These are phyloP conservation scores for Muscicapa comitata DNA, from an alignment of 2,797 vertebrate genomes.

Conservation along the genomic window DNA sequence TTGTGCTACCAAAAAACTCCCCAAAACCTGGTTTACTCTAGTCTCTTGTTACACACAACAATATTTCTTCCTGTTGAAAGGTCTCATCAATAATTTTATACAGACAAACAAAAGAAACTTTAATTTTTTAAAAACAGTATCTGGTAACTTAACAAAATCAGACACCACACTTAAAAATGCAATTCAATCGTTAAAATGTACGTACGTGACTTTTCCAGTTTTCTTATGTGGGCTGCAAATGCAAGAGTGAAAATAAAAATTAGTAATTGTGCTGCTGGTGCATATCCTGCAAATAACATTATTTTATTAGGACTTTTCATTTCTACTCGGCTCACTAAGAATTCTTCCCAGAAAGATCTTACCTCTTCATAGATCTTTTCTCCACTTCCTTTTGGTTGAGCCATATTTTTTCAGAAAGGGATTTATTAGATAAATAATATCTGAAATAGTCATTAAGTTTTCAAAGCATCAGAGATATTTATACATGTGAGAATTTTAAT, in stretches of 20 bases:
- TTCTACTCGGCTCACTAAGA: not conserved
- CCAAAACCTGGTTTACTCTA: not conserved
- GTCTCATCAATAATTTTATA: not conserved
- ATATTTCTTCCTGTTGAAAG: not conserved
- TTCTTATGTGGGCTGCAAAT: conserved; percentile 75
- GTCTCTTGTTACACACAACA: not conserved
- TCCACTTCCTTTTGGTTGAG: conserved; percentile 76
- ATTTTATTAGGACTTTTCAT: not conserved
- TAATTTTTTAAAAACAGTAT: rapidly evolving
- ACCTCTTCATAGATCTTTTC: conserved; percentile 75
- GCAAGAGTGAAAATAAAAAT: conserved; percentile 47
- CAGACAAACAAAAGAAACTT: not conserved
- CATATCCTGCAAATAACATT: not conserved
- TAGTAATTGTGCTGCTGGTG: not conserved
- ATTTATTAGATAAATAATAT: conserved; percentile 90
- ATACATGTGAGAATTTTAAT: not conserved
- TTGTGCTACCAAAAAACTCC: not conserved
- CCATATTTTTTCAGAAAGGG: conserved; percentile 82
- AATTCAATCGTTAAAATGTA: not conserved
- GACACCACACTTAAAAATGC: not conserved
- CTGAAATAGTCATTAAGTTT: conserved; percentile 77
- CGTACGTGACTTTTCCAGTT: conserved; percentile 71
- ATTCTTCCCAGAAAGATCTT: not conserved
- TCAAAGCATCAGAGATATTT: not conserved
- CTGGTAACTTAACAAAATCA: not conserved